Evolutionary conservation across 1,140 invertebrate species (phyloP).

Genomic region (Drosophila truncata): DNA sequence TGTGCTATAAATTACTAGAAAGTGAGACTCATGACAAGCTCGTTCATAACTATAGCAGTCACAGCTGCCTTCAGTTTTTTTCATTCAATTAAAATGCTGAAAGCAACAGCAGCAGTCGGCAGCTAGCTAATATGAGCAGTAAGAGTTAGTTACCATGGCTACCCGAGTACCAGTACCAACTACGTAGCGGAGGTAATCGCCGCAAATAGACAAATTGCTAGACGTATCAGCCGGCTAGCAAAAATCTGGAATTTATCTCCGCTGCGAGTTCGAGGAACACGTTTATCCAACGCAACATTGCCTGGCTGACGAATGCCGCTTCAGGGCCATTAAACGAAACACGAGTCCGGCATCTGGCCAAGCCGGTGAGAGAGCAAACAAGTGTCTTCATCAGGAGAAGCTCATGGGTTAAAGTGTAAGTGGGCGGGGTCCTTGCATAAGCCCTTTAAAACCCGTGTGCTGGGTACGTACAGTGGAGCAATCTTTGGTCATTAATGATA

Average conservation of each 20-base stretch:
- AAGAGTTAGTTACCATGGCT: conserved; percentile 18
- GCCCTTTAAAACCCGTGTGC: background rate
- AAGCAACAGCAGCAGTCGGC: conserved; percentile 19
- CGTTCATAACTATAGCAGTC: conserved; percentile 24
- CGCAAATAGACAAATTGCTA: conserved; percentile 27
- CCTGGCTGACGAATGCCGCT: conserved; percentile 18
- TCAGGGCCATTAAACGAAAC: conserved; percentile 56
- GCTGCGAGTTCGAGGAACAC: conserved; percentile 13
- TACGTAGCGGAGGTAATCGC: conserved; percentile 13
- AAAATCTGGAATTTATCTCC: conserved; percentile 50
- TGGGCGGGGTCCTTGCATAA: conserved; percentile 27
- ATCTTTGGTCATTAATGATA: too few species aligned
- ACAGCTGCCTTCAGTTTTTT: conserved; percentile 26
- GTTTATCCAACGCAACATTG: conserved; percentile 28
- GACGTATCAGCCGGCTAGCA: conserved; percentile 21
- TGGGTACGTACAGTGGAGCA: conserved; percentile 1
- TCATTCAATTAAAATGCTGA: conserved; percentile 21
- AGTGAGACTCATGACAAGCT: conserved; percentile 28
- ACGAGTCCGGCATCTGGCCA: conserved; percentile 10
- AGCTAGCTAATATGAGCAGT: conserved; percentile 1
- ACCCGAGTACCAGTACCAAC: conserved; percentile 4
- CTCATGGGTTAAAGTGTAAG: background rate
- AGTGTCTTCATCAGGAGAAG: conserved; percentile 31
- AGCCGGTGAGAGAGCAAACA: conserved; percentile 9
- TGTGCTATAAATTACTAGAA: conserved; percentile 27